Conservation (phyloP, 1,140 invertebrate species). For the Macrocentrus cingulum region DNA sequence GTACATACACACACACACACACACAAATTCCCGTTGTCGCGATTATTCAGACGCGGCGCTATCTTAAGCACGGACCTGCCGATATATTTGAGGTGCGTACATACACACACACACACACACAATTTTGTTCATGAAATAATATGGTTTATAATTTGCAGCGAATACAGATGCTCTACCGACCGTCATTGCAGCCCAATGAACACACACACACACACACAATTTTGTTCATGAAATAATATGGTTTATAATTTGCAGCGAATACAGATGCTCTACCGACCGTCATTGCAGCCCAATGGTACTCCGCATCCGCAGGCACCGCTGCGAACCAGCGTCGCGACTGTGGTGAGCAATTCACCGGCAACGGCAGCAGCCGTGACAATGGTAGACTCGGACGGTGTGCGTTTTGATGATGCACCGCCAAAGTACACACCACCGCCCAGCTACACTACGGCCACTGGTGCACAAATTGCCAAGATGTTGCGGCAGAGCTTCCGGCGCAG, state of each 20-base stretch:
- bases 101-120: no score
- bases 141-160: slow-evolving; percentile 68
- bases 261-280: slow-evolving; percentile 71
- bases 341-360: no score
- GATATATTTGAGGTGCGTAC: slow-evolving; percentile 82
- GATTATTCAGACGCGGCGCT: slow-evolving; percentile 80
- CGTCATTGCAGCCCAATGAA: slow-evolving; percentile 61
- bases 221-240: not conserved
- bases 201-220: slow-evolving; percentile 36
- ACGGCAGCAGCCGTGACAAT: no score
- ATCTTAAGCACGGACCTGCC: slow-evolving; percentile 76
- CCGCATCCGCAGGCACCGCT: slow-evolving; percentile 40
- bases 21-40: slow-evolving; percentile 78
- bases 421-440: slow-evolving; percentile 92
- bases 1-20: no score
- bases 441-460: slow-evolving; percentile 86
- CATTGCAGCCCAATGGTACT: slow-evolving; percentile 57
- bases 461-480: slow-evolving; percentile 75
- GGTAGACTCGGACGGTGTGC: slow-evolving; percentile 49
- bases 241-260: slow-evolving; percentile 71
- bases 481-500: slow-evolving; percentile 79
- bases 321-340: slow-evolving; percentile 37
- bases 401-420: slow-evolving; percentile 79
- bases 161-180: slow-evolving; percentile 73
- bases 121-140: slow-evolving; percentile 54